Evolutionary conservation across 2,888 invertebrate genomes (phyloP), one percentile per base, ranked within the genome.

Genomic region (Dryadula phaetusa): DNA sequence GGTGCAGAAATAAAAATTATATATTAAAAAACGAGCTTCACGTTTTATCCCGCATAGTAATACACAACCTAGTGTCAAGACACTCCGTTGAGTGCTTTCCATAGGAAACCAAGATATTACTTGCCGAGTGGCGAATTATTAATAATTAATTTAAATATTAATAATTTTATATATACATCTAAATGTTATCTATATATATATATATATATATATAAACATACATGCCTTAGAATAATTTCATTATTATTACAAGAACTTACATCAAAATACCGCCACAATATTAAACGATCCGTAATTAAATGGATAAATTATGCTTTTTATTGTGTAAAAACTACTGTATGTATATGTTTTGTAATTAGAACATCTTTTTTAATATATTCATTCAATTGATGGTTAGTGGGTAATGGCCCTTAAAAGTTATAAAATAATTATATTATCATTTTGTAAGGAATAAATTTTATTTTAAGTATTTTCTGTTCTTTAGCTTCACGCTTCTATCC

Each of bases 241-340:
- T n/a, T n/a, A 3, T 34, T 37, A 12, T 54, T 22, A 46, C 18
- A 46, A 46, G 1, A 46, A 28, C 8, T 28, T 18, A 46, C 44
- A 60, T 28, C 2, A 20, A 44, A 22, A 44, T 60, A 22, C 16
- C 12, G 44, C 44, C 60, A 32, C 20, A 18, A 44, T 60, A 60
- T 16, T 46, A 32, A 60, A 60, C 60, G 46, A 44, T 2, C 60
- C 60, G 60, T 32, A 32, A 18, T 60, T 20, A 28, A 46, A 46
- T 10, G 56, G 8, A 37, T 56, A 20, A 22, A 28, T 52, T 40
- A 40, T 20, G 40, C 12, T 40, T 10, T 16, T n/a, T 22, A 22
- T 40, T 40, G 40, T 56, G 56, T 56, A 56, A 40, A 52, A 56
- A 25, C 40, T 40, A 40, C 40, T 40, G 10, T 22, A 40, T n/a